These are phyloP conservation scores for Caretta caretta DNA, from an alignment of 2,113 vertebrate genomes.

Conservation along the genomic window DNA sequence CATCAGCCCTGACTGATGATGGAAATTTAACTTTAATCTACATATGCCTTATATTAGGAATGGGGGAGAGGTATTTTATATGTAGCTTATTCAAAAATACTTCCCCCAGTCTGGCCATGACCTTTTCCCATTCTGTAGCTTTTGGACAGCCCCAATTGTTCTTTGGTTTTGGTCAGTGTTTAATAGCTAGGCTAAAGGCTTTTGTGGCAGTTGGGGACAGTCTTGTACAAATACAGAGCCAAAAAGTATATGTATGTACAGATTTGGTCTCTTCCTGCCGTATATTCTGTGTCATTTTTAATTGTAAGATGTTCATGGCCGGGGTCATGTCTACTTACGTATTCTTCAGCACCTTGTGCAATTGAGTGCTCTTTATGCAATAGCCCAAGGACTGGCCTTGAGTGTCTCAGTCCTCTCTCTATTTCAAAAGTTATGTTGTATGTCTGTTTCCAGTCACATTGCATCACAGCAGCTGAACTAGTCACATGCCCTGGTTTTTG, in stretches of 20 bases:
- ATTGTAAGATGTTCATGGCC: neutral
- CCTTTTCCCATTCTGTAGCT: neutral
- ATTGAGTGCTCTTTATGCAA: neutral
- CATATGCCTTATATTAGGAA: no score
- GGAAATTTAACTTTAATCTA: no score
- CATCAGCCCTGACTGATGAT: no score
- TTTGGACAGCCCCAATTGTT: neutral
- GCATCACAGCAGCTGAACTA: neutral
- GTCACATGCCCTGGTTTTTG: neutral
- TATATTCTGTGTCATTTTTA: neutral
- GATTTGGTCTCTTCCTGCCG: neutral
- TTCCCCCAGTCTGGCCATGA: neutral
- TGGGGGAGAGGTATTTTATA: neutral
- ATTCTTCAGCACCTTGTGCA: rapidly evolving
- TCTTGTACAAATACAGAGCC: neutral
- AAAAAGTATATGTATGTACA: neutral
- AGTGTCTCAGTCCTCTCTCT: neutral
- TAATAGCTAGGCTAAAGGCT: neutral
- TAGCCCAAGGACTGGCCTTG: neutral
- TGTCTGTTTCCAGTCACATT: neutral
- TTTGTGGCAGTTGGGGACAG: neutral
- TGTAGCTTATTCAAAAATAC: neutral
- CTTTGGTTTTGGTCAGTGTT: neutral
- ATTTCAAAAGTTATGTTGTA: neutral
- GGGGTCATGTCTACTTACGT: neutral